Base-by-base conservation (phyloP, 2,797 vertebrate genomes). In the Galaxias olidus region DNA sequence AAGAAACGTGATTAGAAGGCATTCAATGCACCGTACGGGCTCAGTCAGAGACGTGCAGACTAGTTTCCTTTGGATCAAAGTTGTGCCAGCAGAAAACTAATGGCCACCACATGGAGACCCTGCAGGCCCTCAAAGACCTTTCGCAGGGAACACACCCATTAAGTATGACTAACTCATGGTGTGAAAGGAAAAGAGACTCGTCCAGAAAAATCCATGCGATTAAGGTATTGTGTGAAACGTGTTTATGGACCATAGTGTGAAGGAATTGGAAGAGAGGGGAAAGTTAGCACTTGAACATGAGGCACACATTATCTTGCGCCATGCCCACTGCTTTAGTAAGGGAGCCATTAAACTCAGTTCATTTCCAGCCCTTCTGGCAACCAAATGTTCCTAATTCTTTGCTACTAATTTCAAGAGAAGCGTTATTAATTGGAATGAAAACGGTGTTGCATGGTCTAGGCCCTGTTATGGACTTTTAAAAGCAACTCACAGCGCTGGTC, bases 371-470 rank as follows among this genome's bases (percentile, higher is more conserved):
- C 76, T 81, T 85, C 77, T 86, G 85, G 68, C 73, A 45, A 72
- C 76, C 81, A 88, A 86, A 84, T 84, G 76, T 78, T 66, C 44
- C 59, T 62, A 6, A 15, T 72, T 79, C 69, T 79, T 72, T 72
- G 65, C 66, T 63, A 12, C 15, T 51, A 66, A 66, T 72, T 69
- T 60, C 44, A 60, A 73, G 59, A 63, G 76, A 59, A 61, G 63
- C 61, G 57, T 62, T 56, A 79, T 77, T 20, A n/a, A 63, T 76
- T 77, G 76, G 74, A 77, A 55, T 63, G 65, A 48, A 81, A 75
- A 77, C 82, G 80, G 70, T 52, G 17, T 43, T 45, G n/a, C 68
- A 61, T 15, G 65, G 47, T 61, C 55, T 30, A 64, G 45, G 58
- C 19, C 20, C 11, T 61, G 57, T 9, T 14, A 40, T 9, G 59